phyloP scores from a whole-genome alignment of 1,140 invertebrate species.

The Bradysia coprophila region DNA sequence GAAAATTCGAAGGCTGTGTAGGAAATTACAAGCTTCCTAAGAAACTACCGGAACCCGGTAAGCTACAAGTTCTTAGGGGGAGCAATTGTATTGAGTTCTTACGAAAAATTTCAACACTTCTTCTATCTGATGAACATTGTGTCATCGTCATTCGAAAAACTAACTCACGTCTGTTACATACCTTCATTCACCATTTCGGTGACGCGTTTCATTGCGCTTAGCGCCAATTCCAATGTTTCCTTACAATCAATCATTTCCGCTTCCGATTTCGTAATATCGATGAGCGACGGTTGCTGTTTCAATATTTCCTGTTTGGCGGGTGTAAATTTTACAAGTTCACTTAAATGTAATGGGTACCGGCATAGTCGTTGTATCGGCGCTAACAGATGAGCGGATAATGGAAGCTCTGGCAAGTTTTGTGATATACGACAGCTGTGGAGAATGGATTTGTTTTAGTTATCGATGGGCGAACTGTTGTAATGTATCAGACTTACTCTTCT shows the following conservation, averaged over 20 bases:
- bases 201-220: conserved; percentile 20
- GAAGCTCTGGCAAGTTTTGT: conserved; percentile 43
- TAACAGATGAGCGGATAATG: conserved; percentile 72
- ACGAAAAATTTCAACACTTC: too few relatives aligned
- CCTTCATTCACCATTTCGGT: conserved; percentile 22
- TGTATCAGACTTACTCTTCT: conserved; percentile 23
- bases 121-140: too few relatives aligned
- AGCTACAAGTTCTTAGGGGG: too few relatives aligned
- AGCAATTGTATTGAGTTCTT: too few relatives aligned
- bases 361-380: conserved; percentile 85
- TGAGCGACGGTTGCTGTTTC: background rate
- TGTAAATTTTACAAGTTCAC: conserved; percentile 68
- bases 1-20: too few relatives aligned
- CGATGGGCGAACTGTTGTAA: too few relatives aligned
- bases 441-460: too few relatives aligned
- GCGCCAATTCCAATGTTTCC: conserved; percentile 12
- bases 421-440: conserved; percentile 15
- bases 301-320: conserved; percentile 26
- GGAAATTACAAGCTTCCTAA: too few relatives aligned
- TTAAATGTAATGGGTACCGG: conserved; percentile 78
- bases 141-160: background rate
- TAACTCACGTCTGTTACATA: background rate
- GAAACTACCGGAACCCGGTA: too few relatives aligned
- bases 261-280: conserved; percentile 4
- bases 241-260: conserved; percentile 14